Evolutionary conservation across 2,113 vertebrate genomes (phyloP).

Genomic region (Corythaeola cristata): DNA sequence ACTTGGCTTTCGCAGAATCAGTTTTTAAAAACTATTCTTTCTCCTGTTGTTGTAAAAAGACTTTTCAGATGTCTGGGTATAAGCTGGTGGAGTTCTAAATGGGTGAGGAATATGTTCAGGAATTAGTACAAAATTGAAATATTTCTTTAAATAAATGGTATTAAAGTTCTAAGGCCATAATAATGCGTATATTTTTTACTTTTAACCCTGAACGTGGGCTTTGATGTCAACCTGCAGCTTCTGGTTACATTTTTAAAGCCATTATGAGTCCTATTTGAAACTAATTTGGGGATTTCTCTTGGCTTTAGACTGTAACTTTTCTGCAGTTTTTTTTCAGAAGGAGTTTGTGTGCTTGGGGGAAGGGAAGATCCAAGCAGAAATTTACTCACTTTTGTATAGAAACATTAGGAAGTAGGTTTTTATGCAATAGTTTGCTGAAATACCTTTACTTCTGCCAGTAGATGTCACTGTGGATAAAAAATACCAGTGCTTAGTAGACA

Average conservation of each 20-base stretch:
- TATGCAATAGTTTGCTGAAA: background rate
- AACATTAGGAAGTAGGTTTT: background rate
- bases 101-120: background rate
- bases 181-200: background rate
- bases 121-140: background rate
- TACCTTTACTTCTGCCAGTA: constrained; percentile 63
- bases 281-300: background rate
- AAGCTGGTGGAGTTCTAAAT: background rate
- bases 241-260: background rate
- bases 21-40: background rate
- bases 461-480: constrained; percentile 70
- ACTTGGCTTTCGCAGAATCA: background rate
- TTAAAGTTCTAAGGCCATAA: background rate
- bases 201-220: background rate
- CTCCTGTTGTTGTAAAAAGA: background rate
- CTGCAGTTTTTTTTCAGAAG: background rate
- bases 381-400: background rate
- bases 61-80: background rate
- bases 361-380: background rate
- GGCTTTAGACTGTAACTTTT: background rate
- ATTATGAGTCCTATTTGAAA: background rate
- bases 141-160: background rate
- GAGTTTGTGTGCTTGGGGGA: background rate
- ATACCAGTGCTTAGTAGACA: constrained; percentile 44
- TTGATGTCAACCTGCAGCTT: background rate